Percentiles rank a stretch among this genome's conserved stretches.
Evolutionary conservation across 2,113 vertebrate species (phyloP).

Genomic region (Zapornia atra): DNA sequence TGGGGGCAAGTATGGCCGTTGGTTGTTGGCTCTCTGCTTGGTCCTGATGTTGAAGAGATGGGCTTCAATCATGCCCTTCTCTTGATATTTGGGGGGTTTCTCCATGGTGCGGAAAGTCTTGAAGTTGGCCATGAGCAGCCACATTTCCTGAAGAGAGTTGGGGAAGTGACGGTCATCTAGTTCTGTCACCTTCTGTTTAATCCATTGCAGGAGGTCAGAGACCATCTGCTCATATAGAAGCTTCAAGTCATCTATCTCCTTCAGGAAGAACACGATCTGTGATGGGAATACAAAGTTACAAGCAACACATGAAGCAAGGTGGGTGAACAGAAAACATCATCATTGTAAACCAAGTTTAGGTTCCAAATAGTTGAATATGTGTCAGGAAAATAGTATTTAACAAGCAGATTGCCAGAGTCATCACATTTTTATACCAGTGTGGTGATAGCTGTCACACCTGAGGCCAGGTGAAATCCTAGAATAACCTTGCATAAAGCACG

Average conservation of each 20-base stretch:
- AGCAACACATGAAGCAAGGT: background rate
- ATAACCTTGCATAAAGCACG: background rate
- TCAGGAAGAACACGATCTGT: slow-evolving; percentile 84
- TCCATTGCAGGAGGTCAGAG: slow-evolving; percentile 85
- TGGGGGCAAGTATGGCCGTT: slow-evolving; percentile 79
- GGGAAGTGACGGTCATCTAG: slow-evolving; percentile 84
- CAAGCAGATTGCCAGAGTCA: background rate
- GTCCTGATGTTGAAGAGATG: slow-evolving; percentile 86
- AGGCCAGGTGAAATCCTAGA: background rate
- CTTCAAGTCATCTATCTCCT: slow-evolving; percentile 83
- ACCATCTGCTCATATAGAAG: slow-evolving; percentile 81
- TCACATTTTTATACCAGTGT: background rate
- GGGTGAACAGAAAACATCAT: background rate
- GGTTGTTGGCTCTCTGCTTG: slow-evolving; percentile 84
- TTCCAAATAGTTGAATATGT: background rate
- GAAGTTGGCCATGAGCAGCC: slow-evolving; percentile 82
- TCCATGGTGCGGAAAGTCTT: slow-evolving; percentile 86
- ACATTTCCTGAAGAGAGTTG: slow-evolving; percentile 84
- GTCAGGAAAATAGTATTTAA: background rate
- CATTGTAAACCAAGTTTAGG: background rate
- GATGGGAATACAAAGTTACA: background rate
- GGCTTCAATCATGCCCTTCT: slow-evolving; percentile 85
- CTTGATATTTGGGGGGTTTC: slow-evolving; percentile 89
- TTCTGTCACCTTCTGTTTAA: slow-evolving; percentile 80
- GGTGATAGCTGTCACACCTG: background rate